A percentile compares a stretch with the other conserved stretches of the same genome.
phyloP scores from a whole-genome alignment of 1,140 invertebrate genomes.

The Galendromus occidentalis region DNA sequence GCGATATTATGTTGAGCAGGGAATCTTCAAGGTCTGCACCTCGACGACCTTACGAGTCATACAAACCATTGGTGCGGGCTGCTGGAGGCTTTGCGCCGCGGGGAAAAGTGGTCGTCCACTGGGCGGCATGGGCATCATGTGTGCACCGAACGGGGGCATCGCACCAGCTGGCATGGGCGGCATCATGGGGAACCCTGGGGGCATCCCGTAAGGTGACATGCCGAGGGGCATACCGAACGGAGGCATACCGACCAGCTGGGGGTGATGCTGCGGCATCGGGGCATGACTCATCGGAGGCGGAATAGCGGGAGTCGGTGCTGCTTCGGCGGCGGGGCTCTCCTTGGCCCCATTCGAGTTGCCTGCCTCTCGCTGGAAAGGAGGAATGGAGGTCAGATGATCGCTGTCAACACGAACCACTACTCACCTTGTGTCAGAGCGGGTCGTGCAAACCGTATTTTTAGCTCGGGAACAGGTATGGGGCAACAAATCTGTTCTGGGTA shows the following conservation, averaged over 20 bases:
- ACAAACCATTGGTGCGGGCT: neutral
- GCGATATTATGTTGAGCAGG: neutral
- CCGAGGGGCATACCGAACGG: constrained; percentile 14
- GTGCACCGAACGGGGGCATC: constrained; percentile 9
- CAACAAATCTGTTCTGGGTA: too few species aligned
- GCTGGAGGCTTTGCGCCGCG: constrained; percentile 35
- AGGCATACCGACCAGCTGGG: neutral
- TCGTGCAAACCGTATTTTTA: neutral
- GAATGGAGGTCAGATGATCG: neutral
- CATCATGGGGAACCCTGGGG: constrained; percentile 7
- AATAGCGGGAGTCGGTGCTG: neutral
- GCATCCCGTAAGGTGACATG: neutral
- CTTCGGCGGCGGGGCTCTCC: neutral
- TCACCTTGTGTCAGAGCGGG: neutral
- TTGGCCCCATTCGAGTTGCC: neutral
- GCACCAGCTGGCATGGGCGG: neutral
- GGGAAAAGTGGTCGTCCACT: constrained; percentile 15
- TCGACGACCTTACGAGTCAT: neutral
- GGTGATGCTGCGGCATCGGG: neutral
- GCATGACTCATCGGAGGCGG: constrained; percentile 6
- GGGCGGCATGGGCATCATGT: neutral
- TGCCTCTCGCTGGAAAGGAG: constrained; percentile 2
- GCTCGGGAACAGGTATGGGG: neutral
- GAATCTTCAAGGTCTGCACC: neutral
- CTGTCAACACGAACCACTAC: neutral